These are phyloP conservation scores for Platycercus adscitus DNA, from an alignment of 2,113 vertebrate species.

Conservation along the genomic window DNA sequence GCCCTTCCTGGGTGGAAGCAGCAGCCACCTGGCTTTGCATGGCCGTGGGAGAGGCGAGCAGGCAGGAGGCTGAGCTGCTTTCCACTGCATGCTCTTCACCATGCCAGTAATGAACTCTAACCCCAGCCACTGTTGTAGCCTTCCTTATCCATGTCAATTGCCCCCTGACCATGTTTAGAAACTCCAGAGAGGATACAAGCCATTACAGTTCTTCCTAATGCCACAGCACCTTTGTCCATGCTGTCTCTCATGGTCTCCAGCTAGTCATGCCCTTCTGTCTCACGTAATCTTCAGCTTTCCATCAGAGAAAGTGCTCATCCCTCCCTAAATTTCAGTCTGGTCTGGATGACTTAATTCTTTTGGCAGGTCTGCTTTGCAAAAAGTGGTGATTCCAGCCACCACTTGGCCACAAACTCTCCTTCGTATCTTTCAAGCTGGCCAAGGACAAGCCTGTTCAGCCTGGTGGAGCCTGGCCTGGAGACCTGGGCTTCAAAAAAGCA, in stretches of 20 bases:
- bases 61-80: not conserved
- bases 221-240: not conserved
- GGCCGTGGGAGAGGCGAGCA: not conserved
- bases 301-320: not conserved
- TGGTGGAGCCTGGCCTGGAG: not conserved
- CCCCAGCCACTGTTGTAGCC: not conserved
- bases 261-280: not conserved
- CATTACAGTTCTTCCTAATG: not conserved
- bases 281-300: not conserved
- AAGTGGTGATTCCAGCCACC: not conserved
- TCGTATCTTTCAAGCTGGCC: not conserved
- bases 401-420: not conserved
- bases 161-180: not conserved
- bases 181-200: not conserved
- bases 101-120: not conserved
- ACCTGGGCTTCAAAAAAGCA: not conserved
- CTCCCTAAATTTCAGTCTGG: not conserved
- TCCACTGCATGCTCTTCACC: not conserved
- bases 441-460: not conserved
- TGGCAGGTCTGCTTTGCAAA: not conserved
- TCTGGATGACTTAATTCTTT: not conserved
- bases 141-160: rapidly evolving
- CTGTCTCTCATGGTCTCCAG: not conserved
- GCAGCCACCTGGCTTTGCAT: not conserved
- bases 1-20: not conserved